A percentile compares a stretch with the other conserved stretches of the same genome.
These are phyloP conservation scores for Psix sp. DNA, from an alignment of 1,140 invertebrate species.

Conservation along the genomic window DNA sequence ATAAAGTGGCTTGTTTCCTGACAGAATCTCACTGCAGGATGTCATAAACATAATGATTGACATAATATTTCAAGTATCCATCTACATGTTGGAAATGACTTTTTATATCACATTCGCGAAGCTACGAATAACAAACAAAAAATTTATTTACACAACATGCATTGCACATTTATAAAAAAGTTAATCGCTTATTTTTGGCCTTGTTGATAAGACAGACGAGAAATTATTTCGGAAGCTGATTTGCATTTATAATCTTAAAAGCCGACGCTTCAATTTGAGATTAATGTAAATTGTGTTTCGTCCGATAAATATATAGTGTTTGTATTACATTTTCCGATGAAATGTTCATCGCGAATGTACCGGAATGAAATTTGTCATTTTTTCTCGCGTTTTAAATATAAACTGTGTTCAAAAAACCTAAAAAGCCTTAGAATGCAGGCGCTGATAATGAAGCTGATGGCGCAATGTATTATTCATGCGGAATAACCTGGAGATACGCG, in stretches of 20 bases:
- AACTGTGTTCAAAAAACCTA: slow-evolving; percentile 18
- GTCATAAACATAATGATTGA: slow-evolving; percentile 15
- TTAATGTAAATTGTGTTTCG: too few relatives aligned
- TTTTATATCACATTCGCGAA: too few relatives aligned
- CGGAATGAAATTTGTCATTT: slow-evolving; percentile 7
- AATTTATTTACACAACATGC: too few relatives aligned
- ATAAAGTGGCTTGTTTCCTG: slow-evolving; percentile 24
- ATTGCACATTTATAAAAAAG: too few relatives aligned
- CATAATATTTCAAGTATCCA: slow-evolving; percentile 6
- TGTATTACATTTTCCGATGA: not conserved
- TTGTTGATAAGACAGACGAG: too few relatives aligned
- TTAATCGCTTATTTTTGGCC: too few relatives aligned
- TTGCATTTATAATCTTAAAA: too few relatives aligned
- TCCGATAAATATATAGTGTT: not conserved
- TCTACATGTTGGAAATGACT: too few relatives aligned
- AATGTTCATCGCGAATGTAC: not conserved
- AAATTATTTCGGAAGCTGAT: too few relatives aligned
- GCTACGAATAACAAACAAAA: too few relatives aligned
- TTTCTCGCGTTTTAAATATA: slow-evolving; percentile 19
- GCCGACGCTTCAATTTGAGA: too few relatives aligned
- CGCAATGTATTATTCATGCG: slow-evolving; percentile 42
- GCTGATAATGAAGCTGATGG: slow-evolving; percentile 38
- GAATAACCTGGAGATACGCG: slow-evolving; percentile 23
- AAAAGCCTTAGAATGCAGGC: slow-evolving; percentile 33
- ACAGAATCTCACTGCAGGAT: slow-evolving; percentile 20